Evolutionary conservation across 1,140 invertebrate species (phyloP), one percentile per base, ranked within the genome.

Genomic region (Euura lappo): DNA sequence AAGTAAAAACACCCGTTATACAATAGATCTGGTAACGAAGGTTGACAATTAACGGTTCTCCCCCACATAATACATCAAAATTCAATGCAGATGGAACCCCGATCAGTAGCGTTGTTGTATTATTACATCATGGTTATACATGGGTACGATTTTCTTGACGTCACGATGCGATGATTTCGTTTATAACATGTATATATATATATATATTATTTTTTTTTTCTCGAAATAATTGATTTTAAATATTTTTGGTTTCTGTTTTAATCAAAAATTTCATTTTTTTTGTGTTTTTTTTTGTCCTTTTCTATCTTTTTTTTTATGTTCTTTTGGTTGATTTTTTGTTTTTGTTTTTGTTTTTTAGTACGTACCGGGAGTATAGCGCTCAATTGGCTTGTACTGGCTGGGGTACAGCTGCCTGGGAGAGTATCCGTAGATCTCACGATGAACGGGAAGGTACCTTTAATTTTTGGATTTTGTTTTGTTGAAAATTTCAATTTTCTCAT

Each of bases 391-490:
- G 89, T 94, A 95, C 88, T 95, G 94, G 90, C 94, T 93, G 77
- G 94, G 92, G 86, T 94, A 95, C 89, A 96, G 93, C 84, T 93
- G 91, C 86, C 94, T 91, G 76, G 95, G 94, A 74, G 94, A 94
- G 88, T 95, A 95, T 75, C 95, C 95, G 87, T 96, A 96, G 81
- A 93, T 94, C 82, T 96, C 94, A 79, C 95, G 92, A 85, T 95
- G 94, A 77, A 96, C 92, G 77, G 95, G 95, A 84, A 95, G 89
- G 89, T 96, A 96, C 88, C 86, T 88, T 71, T 4, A 28, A 28
- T 28, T 28, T 28, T 28, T 28, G 28, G 1, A 28, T 28, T 28
- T 28, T 28, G 28, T 28, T 28, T 28, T 28, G 28, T 1, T 28
- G 28, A 28, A 28, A 28, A 28, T 28, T 28, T 1, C 28, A 28